These are phyloP conservation scores for Poeciliopsis turrubarensis DNA, from an alignment of 2,113 vertebrate species.

Conservation along the genomic window DNA sequence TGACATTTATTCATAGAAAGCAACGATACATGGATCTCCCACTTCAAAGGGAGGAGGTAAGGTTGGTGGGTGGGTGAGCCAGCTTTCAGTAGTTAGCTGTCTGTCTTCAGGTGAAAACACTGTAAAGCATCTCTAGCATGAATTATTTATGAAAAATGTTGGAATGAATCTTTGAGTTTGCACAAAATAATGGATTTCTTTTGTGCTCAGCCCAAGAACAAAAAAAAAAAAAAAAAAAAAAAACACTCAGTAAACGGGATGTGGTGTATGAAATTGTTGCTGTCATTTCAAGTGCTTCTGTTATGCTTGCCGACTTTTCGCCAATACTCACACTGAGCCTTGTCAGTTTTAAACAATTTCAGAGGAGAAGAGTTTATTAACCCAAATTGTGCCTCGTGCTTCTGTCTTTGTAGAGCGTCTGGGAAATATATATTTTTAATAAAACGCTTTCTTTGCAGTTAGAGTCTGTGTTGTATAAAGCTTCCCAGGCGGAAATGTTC, in stretches of 20 bases:
- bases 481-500: slow-evolving; percentile 4
- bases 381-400: slow-evolving; percentile 16
- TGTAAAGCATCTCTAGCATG: slow-evolving; percentile 62
- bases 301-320: slow-evolving; percentile 69
- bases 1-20: slow-evolving; percentile 65
- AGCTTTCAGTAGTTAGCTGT: slow-evolving; percentile 45
- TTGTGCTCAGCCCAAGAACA: slow-evolving; percentile 49
- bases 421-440: slow-evolving; percentile 16
- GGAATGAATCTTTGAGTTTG: slow-evolving; percentile 65
- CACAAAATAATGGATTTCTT: slow-evolving; percentile 71
- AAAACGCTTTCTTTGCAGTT: background rate
- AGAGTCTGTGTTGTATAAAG: slow-evolving; percentile 9
- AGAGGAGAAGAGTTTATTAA: slow-evolving; percentile 15
- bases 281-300: slow-evolving; percentile 66
- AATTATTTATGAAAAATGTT: slow-evolving; percentile 78
- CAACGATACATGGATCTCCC: slow-evolving; percentile 61
- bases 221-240: slow-evolving; percentile 25
- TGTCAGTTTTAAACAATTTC: slow-evolving; percentile 39
- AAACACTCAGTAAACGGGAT: slow-evolving; percentile 67
- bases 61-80: slow-evolving; percentile 13
- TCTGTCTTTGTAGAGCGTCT: slow-evolving; percentile 16
- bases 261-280: slow-evolving; percentile 73
- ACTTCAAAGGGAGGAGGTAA: slow-evolving; percentile 56
- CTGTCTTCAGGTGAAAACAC: slow-evolving; percentile 72
- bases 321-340: slow-evolving; percentile 29